Conservation (phyloP, 2,113 vertebrate genomes). For the Colaptes auratus region DNA sequence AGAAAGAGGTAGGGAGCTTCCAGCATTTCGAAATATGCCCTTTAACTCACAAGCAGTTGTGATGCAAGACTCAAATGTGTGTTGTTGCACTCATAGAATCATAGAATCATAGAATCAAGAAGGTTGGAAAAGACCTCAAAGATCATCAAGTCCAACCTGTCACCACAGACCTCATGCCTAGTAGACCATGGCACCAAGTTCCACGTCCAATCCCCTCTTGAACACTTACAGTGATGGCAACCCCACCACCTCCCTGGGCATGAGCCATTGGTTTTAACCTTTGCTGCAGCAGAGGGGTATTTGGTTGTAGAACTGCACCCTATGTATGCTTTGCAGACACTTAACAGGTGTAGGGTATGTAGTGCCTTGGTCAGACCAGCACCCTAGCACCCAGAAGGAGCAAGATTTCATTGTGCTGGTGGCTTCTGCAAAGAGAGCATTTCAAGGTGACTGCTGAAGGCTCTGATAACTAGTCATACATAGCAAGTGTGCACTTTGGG, state of each 20-base stretch:
- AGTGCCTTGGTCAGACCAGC: background rate
- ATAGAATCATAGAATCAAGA: too few relatives aligned
- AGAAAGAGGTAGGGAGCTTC: background rate
- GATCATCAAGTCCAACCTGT: too few relatives aligned
- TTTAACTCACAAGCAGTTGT: background rate
- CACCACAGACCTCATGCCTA: too few relatives aligned
- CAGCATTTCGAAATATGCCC: background rate
- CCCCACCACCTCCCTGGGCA: too few relatives aligned
- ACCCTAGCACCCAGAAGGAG: background rate
- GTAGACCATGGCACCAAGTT: too few relatives aligned
- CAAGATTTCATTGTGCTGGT: accelerated
- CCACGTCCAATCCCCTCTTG: too few relatives aligned
- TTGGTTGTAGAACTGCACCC: background rate
- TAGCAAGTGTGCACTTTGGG: background rate
- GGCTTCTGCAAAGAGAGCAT: background rate
- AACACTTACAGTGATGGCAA: too few relatives aligned
- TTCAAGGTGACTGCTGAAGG: background rate
- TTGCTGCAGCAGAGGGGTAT: background rate
- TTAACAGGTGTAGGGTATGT: background rate
- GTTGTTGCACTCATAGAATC: background rate
- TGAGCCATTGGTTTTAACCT: background rate
- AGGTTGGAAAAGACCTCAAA: too few relatives aligned
- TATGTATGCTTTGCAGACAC: background rate
- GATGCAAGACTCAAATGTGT: background rate
- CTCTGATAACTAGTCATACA: background rate